Base-by-base conservation (phyloP, 2,888 invertebrate species). In the Orthonevra nobilis region DNA sequence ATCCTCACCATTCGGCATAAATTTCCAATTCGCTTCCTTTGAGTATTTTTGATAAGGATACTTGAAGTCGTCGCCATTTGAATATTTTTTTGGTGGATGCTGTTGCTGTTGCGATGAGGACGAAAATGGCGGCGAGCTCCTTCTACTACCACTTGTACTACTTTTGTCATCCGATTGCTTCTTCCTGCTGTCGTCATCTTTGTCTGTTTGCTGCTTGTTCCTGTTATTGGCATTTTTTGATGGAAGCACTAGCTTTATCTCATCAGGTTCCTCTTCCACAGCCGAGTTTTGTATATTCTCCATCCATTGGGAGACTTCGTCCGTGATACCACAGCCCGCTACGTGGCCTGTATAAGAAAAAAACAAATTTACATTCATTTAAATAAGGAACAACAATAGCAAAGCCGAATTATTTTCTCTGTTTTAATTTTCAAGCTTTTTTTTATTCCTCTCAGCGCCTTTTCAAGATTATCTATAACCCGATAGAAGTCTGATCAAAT, bases 261-360 rank as follows among this genome's bases (percentile, higher is more conserved):
- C 83, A 84, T 87, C 56, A 86, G 86, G 23, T 42, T 91, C 91
- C 38, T 92, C 92, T 77, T 92, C 92, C 34, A 92, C 91, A 9
- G 90, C 94, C 1, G 94, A 93, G 90, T 93, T 94, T 88, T 97
- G 97, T 83, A 98, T 93, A 83, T 92, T 91, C 85, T 96, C 94
- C 97, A 98, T 97, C 97, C 97, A 97, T 85, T 95, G 93, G 82
- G 94, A 92, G 81, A 95, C 92, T 83, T 96, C 95, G 82, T 96
- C 96, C 38, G 94, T 96, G 83, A 96, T 93, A 61, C 97, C 97
- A 87, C 97, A 97, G 20, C 96, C 96, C 61, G 93, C 93, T 44
- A 93, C 92, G 89, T 95, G 95, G 85, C 95, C 96, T 95, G 87
- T 28, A 12, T 54, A 15, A 34, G 15, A 66, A 30, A 34, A 34